Evolutionary conservation across 1,140 invertebrate species (phyloP), one percentile per base, ranked within the genome.

Genomic region (Spodoptera frugiperda): DNA sequence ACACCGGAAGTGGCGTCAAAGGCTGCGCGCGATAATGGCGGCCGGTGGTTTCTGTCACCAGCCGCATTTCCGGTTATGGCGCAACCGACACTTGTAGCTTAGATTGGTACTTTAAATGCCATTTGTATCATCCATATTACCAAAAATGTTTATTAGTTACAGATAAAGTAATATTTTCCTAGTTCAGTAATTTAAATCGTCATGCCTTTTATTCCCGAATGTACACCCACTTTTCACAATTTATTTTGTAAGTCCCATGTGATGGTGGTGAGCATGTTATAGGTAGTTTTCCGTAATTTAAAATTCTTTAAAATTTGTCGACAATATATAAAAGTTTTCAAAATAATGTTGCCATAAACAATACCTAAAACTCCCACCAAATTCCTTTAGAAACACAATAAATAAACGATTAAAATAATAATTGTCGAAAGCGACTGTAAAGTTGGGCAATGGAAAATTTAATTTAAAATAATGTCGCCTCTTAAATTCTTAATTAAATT

Each of bases 1-100:
- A 76, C 30, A 76, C 73, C 46, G 73, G 73, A 76, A 65, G 73
- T 54, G 59, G 59, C 46, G 44, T 59, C 73, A 65, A 54, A 76
- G 48, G 48, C 73, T 30, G 48, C 57, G 68, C 53, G 48, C 59
- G 61, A 48, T 67, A 19, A 67, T 54, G 48, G 49, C 49, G 48
- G 73, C 21, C 48, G 46, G 54, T 15, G 59, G 61, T 76, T 67
- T 39, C 46, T 55, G 61, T 71, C 59, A 53, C 17, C 19, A 39
- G 49, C 59, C 59, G 49, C 59, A 76, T 67, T 76, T 76, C 73
- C 73, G 73, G 59, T 30, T 44, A 25, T 44, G 49, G 59, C 49
- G 61, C 59, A 10, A 76, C 49, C 5, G 48, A 54, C 73, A 76
- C 59, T 76, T 76, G 59, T 76, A 46, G 54, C 44, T 51, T 44